These are phyloP conservation scores for Rhadina sibilatrix DNA, from an alignment of 2,113 vertebrate species.

Conservation along the genomic window DNA sequence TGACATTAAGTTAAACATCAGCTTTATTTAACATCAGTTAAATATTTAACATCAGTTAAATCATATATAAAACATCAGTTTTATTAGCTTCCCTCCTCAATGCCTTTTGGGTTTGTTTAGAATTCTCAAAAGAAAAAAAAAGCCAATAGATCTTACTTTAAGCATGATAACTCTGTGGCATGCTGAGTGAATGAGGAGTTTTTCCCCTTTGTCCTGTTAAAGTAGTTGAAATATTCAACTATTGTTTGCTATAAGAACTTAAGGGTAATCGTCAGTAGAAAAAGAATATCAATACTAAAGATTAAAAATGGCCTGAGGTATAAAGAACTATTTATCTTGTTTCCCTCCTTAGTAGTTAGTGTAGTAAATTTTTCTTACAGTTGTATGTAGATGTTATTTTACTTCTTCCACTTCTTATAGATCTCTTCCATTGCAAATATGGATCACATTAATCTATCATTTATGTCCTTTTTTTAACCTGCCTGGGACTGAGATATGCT, in stretches of 20 bases:
- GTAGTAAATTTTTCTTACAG: background rate
- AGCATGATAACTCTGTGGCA: background rate
- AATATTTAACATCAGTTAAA: too few relatives aligned
- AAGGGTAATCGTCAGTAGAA: background rate
- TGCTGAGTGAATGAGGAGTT: background rate
- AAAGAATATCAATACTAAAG: background rate
- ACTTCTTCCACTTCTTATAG: background rate
- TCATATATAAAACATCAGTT: background rate
- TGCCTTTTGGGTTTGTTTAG: background rate
- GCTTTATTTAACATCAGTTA: too few relatives aligned
- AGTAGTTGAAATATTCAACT: background rate
- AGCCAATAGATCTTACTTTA: background rate
- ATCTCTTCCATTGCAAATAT: background rate
- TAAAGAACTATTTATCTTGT: background rate
- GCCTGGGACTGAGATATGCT: background rate
- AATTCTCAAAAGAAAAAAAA: background rate
- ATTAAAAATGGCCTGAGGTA: background rate
- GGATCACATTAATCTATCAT: background rate
- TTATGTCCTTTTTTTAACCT: background rate
- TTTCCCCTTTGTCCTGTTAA: background rate
- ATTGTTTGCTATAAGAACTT: background rate
- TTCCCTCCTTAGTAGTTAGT: background rate
- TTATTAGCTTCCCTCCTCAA: background rate
- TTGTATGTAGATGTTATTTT: background rate
- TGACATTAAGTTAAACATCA: background rate